phyloP scores from a whole-genome alignment of 2,113 vertebrate genomes.

The Acrocephalus arundinaceus region DNA sequence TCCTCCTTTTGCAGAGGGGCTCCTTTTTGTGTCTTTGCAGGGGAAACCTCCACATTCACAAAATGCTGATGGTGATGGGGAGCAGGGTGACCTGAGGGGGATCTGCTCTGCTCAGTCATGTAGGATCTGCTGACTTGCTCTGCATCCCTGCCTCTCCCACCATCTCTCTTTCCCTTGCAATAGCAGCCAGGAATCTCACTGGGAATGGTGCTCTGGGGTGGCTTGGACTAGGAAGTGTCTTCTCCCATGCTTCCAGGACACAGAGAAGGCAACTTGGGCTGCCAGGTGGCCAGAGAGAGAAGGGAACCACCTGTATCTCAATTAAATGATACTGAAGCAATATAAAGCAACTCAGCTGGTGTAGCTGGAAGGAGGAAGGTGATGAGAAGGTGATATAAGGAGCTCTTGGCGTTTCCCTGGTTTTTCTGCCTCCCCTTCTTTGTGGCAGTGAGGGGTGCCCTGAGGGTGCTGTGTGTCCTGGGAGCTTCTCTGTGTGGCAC shows the following conservation, averaged over 20 bases:
- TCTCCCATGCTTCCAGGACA: background rate
- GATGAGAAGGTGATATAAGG: background rate
- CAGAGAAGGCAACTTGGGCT: background rate
- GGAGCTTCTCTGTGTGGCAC: accelerated
- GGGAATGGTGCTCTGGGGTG: background rate
- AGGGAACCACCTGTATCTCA: background rate
- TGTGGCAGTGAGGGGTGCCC: background rate
- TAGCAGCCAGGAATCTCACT: background rate
- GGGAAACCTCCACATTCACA: background rate
- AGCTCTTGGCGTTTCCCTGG: accelerated
- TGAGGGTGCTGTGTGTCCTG: background rate
- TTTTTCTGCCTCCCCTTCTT: background rate
- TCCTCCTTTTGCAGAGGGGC: background rate
- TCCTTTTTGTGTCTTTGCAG: background rate
- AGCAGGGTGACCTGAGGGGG: background rate
- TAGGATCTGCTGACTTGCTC: background rate
- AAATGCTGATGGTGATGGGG: accelerated
- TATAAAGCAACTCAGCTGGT: background rate
- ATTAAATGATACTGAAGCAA: background rate
- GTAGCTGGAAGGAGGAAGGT: background rate
- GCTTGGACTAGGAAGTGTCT: background rate
- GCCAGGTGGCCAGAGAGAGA: background rate
- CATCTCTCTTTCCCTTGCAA: background rate
- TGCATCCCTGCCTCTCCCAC: background rate
- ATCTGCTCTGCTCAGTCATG: background rate